Evolutionary conservation across 2,113 vertebrate species (phyloP).

Genomic region (Vicugna pacos): DNA sequence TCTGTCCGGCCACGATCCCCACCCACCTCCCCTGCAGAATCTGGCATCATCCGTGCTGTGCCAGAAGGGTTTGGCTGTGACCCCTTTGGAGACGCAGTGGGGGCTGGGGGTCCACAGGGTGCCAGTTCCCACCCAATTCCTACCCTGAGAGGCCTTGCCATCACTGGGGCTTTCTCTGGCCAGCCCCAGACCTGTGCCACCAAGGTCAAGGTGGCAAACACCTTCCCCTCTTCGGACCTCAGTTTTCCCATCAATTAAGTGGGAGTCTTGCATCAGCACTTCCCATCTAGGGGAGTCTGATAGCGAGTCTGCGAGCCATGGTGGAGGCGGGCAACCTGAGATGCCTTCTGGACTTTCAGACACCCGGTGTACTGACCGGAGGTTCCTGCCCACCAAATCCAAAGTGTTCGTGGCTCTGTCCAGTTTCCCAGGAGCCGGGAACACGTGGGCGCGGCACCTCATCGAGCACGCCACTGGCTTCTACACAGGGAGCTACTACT

Average conservation of each 20-base stretch:
- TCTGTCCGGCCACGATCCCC: background rate
- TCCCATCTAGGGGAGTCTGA: background rate
- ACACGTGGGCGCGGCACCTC: slow-evolving; percentile 97
- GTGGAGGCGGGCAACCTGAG: slow-evolving; percentile 58
- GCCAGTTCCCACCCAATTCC: background rate
- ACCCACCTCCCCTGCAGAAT: background rate
- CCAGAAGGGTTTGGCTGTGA: background rate
- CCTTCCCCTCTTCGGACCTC: background rate
- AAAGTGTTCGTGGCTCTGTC: slow-evolving; percentile 94
- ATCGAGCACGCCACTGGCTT: slow-evolving; percentile 96
- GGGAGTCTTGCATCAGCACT: background rate
- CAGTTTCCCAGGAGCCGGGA: slow-evolving; percentile 97
- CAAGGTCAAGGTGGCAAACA: background rate
- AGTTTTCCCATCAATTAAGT: background rate
- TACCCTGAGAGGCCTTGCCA: background rate
- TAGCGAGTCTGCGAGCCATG: background rate
- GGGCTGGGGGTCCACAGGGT: accelerated
- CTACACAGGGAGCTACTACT: slow-evolving; percentile 99
- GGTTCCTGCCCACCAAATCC: slow-evolving; percentile 93
- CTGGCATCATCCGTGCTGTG: background rate
- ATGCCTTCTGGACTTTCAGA: slow-evolving; percentile 87
- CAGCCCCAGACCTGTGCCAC: background rate
- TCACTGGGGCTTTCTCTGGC: background rate
- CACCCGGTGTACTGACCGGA: slow-evolving; percentile 95
- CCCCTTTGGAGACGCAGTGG: background rate